A percentile compares a stretch with the other conserved stretches of the same genome.
These are phyloP conservation scores for Squalus acanthias DNA, from an alignment of 2,797 vertebrate genomes.

Conservation along the genomic window DNA sequence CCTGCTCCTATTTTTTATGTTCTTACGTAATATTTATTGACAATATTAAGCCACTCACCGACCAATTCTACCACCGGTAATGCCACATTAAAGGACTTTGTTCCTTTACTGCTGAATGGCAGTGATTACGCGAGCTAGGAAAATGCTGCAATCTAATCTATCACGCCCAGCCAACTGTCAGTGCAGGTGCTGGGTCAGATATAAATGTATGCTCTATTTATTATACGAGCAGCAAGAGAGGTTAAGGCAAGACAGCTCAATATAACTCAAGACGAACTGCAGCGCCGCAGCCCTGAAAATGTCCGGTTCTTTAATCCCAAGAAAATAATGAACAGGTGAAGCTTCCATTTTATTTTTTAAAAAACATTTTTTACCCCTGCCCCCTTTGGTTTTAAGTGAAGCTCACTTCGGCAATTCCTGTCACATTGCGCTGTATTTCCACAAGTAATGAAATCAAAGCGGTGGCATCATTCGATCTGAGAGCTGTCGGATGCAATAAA, in stretches of 20 bases:
- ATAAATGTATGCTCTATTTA: constrained; percentile 24
- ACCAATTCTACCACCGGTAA: neutral
- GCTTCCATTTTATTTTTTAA: neutral
- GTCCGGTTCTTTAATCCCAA: neutral
- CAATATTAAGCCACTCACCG: neutral
- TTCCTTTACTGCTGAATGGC: neutral
- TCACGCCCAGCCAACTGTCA: constrained; percentile 12
- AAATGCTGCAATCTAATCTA: constrained; percentile 8
- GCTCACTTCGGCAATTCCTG: neutral
- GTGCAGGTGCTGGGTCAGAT: neutral
- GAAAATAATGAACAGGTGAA: neutral
- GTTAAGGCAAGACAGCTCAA: neutral
- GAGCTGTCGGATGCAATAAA: neutral
- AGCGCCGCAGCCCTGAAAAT: neutral
- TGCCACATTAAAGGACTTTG: neutral
- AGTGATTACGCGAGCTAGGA: neutral
- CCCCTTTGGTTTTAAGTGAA: neutral
- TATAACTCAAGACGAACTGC: neutral
- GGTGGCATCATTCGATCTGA: neutral
- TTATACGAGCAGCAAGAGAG: too few relatives aligned
- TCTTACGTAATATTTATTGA: neutral
- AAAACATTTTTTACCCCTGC: neutral
- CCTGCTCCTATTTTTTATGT: neutral
- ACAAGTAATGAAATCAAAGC: neutral
- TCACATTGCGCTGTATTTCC: neutral